Evolutionary conservation across 2,797 vertebrate species (phyloP).

Genomic region (Orientallactaga sibirica): DNA sequence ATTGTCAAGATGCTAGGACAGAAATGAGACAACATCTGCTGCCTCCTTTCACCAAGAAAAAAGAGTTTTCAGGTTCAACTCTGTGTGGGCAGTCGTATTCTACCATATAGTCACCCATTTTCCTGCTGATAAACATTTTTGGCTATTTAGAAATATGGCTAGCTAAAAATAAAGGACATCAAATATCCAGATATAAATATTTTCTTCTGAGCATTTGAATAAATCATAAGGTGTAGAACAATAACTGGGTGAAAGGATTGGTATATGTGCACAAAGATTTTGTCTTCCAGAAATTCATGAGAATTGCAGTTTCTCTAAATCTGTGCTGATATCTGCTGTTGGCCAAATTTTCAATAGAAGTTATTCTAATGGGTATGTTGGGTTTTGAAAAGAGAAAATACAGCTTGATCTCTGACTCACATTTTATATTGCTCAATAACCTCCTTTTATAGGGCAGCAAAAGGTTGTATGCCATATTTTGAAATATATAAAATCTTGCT

Average conservation of each 20-base stretch:
- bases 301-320: conserved; percentile 45
- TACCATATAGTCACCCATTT: not conserved
- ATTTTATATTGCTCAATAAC: conserved; percentile 30
- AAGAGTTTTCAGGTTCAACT: conserved; percentile 8
- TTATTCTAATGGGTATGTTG: not conserved
- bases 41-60: conserved; percentile 2
- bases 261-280: not conserved
- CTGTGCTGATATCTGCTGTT: not conserved
- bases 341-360: conserved; percentile 9
- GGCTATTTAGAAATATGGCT: conserved; percentile 4
- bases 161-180: not conserved
- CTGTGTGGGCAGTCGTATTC: not conserved
- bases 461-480: not conserved
- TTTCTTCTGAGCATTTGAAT: conserved; percentile 45
- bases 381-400: not conserved
- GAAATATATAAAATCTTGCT: conserved; percentile 46
- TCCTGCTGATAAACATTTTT: not conserved
- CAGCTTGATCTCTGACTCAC: conserved; percentile 5
- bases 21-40: not conserved
- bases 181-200: not conserved
- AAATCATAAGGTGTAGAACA: not conserved
- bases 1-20: not conserved
- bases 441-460: not conserved
- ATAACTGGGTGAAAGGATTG: not conserved
- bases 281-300: conserved; percentile 10